Evolutionary conservation across 92 coral and sea anemone genomes (phyloP).

Genomic region (Muricea muricata): DNA sequence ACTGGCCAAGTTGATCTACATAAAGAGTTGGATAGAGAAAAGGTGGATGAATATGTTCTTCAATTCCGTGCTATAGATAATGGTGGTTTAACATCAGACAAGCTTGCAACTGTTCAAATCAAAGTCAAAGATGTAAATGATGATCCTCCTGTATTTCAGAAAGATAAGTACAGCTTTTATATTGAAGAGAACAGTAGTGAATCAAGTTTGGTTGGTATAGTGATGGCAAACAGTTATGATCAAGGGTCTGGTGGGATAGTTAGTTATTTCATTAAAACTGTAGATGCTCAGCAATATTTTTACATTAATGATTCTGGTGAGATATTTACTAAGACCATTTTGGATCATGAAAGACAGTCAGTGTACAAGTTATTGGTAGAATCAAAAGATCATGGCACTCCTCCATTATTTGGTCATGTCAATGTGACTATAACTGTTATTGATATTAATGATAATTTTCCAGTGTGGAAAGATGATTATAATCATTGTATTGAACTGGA

Average conservation of each 20-base stretch:
- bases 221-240: slow-evolving; percentile 89
- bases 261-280: slow-evolving; percentile 70
- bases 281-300: slow-evolving; percentile 59
- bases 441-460: slow-evolving; percentile 91
- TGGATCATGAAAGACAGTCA: slow-evolving; percentile 83
- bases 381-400: slow-evolving; percentile 90
- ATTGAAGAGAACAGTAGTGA: slow-evolving; percentile 72
- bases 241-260: slow-evolving; percentile 89
- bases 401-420: slow-evolving; percentile 82
- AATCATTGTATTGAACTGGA: slow-evolving; percentile 61
- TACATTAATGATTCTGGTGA: slow-evolving; percentile 82
- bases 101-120: slow-evolving; percentile 71
- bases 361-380: slow-evolving; percentile 64
- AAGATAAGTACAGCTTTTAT: slow-evolving; percentile 69
- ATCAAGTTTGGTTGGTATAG: slow-evolving; percentile 70
- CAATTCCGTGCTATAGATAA: slow-evolving; percentile 76
- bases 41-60: slow-evolving; percentile 71
- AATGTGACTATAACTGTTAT: slow-evolving; percentile 74
- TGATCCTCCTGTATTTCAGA: slow-evolving; percentile 83
- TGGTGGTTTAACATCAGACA: slow-evolving; percentile 73
- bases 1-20: slow-evolving; percentile 70
- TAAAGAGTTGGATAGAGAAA: slow-evolving; percentile 83
- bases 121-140: slow-evolving; percentile 90
- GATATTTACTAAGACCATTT: slow-evolving; percentile 49
- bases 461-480: slow-evolving; percentile 72